These are phyloP conservation scores for Cyprinus carpio DNA, from an alignment of 2,113 vertebrate genomes.

Conservation along the genomic window DNA sequence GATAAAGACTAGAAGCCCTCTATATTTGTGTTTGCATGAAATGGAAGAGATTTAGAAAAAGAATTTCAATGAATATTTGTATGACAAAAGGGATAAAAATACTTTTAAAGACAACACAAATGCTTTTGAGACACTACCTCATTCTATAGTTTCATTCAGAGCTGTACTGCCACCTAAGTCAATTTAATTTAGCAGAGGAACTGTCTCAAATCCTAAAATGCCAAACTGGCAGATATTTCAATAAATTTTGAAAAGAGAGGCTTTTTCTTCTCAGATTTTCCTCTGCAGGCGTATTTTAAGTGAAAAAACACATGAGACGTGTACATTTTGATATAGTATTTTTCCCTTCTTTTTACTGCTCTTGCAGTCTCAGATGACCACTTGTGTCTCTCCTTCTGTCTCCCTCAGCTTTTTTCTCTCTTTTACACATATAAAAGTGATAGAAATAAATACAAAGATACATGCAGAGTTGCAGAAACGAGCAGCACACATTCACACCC, in stretches of 20 bases:
- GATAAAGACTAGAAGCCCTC: neutral
- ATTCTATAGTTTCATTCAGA: neutral
- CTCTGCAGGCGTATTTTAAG: neutral
- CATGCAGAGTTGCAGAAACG: neutral
- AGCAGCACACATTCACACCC: neutral
- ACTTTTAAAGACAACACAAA: neutral
- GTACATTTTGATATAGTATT: conserved; percentile 2
- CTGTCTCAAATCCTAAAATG: neutral
- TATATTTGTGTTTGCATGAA: too few relatives aligned
- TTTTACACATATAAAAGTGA: neutral
- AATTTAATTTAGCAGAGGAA: neutral
- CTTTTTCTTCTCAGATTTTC: neutral
- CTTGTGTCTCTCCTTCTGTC: neutral
- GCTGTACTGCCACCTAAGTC: neutral
- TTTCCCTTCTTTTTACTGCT: neutral
- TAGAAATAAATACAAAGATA: neutral
- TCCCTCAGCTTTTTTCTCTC: neutral
- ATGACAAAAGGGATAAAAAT: too few relatives aligned
- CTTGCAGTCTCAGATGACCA: neutral
- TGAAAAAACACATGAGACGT: conserved; percentile 8
- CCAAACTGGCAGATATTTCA: conserved; percentile 14
- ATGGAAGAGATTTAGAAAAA: too few relatives aligned
- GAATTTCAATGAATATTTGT: too few relatives aligned
- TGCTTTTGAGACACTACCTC: neutral
- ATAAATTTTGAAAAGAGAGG: neutral